Conservation (phyloP, 2,113 vertebrate genomes). For the Zootoca vivipara region DNA sequence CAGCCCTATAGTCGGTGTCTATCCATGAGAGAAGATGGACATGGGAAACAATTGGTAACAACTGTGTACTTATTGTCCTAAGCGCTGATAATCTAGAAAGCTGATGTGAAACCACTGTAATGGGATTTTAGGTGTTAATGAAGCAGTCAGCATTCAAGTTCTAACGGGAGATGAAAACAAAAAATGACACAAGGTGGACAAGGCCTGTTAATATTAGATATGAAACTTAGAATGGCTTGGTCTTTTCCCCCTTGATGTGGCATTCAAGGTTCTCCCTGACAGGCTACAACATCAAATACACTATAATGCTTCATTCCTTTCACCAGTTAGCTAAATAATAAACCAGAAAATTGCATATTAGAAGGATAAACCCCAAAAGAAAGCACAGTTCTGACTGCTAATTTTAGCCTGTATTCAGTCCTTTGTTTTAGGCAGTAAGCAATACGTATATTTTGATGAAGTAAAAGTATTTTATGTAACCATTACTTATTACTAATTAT, state of each 20-base stretch:
- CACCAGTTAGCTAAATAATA: background rate
- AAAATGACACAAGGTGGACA: background rate
- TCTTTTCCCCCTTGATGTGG: background rate
- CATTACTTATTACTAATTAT: background rate
- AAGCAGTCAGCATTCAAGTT: background rate
- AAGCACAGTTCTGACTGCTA: background rate
- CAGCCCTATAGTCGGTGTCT: background rate
- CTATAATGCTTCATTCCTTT: background rate
- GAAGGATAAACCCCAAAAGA: background rate
- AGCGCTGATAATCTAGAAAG: background rate
- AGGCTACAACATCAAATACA: background rate
- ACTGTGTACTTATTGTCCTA: background rate
- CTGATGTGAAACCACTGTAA: background rate
- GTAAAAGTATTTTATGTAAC: background rate
- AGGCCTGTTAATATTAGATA: constrained; percentile 22
- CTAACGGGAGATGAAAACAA: background rate
- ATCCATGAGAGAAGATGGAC: background rate
- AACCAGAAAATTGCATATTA: constrained; percentile 11
- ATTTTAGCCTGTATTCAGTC: background rate
- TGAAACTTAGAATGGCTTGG: background rate
- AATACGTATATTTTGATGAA: background rate
- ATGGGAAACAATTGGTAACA: background rate
- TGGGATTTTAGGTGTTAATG: background rate
- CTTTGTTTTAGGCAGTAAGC: background rate
- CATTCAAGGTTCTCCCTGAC: background rate